phyloP scores from a whole-genome alignment of 2,888 invertebrate species.

The Mellilla xanthometata region DNA sequence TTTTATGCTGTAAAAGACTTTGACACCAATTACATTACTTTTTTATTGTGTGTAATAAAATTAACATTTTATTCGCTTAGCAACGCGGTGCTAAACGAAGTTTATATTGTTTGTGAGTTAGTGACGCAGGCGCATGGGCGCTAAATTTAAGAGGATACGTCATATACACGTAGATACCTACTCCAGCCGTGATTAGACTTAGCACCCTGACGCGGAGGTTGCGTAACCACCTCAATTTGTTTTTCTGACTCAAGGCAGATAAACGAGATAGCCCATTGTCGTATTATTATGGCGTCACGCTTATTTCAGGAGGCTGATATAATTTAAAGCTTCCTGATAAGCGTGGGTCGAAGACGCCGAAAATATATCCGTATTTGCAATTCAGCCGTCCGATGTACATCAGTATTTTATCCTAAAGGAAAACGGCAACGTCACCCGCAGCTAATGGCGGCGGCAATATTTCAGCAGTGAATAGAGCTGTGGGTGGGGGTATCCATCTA shows the following conservation, averaged over 20 bases:
- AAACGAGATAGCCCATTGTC: constrained; percentile 3
- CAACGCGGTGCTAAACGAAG: constrained; percentile 22
- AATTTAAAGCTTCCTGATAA: neutral
- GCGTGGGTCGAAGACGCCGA: neutral
- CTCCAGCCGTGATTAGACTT: constrained; percentile 13
- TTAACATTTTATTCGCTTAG: constrained; percentile 27
- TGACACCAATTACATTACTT: constrained; percentile 35
- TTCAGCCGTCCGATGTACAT: neutral
- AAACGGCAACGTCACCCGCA: neutral
- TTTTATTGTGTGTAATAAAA: constrained; percentile 27
- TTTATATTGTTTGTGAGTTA: constrained; percentile 22
- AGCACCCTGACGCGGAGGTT: constrained; percentile 30
- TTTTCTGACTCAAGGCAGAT: neutral
- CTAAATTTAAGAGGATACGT: constrained; percentile 17
- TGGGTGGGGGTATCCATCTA: constrained; percentile 27
- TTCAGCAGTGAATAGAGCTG: constrained; percentile 13
- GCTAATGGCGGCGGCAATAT: constrained; percentile 3
- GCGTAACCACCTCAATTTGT: constrained; percentile 23
- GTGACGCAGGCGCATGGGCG: constrained; percentile 16
- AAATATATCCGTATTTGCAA: neutral
- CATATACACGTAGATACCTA: constrained; percentile 34
- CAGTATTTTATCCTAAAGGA: neutral
- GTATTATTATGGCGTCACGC: constrained; percentile 1
- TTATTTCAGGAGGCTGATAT: constrained; percentile 1
- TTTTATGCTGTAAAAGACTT: constrained; percentile 30